Percentiles rank a stretch among this genome's conserved stretches.
These are phyloP conservation scores for Polydrusus tereticollis DNA, from an alignment of 2,888 invertebrate genomes.

Conservation along the genomic window DNA sequence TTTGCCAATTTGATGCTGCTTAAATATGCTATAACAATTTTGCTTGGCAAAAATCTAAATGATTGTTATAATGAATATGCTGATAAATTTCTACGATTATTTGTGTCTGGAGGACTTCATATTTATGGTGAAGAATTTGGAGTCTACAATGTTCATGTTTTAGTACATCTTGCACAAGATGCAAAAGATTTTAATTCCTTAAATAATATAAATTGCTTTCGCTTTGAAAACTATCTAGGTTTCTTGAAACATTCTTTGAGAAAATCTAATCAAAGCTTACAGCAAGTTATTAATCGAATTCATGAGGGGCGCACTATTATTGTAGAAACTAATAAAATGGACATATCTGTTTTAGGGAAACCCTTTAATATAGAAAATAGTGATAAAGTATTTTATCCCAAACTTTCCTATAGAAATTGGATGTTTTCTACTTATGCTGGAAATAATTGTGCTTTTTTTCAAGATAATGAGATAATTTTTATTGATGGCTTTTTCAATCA, in stretches of 20 bases:
- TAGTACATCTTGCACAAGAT: constrained; percentile 47
- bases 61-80: constrained; percentile 46
- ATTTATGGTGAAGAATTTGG: constrained; percentile 44
- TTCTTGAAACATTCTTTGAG: constrained; percentile 43
- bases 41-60: constrained; percentile 34
- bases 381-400: not conserved
- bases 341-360: not conserved
- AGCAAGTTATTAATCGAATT: constrained; percentile 42
- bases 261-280: constrained; percentile 46
- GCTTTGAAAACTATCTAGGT: constrained; percentile 45
- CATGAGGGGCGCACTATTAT: constrained; percentile 26
- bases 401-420: not conserved
- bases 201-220: constrained; percentile 40
- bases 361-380: not conserved
- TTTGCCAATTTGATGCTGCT: constrained; percentile 41
- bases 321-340: not conserved
- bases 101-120: constrained; percentile 38
- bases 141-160: constrained; percentile 46
- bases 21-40: constrained; percentile 36
- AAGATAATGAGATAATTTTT: not conserved
- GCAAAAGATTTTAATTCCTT: constrained; percentile 41
- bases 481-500: not conserved
- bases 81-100: constrained; percentile 36
- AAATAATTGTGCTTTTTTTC: not conserved
- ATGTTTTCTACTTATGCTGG: not conserved